Evolutionary conservation across 2,888 invertebrate species (phyloP), one percentile per base, ranked within the genome.

Genomic region (Agrotis puta): DNA sequence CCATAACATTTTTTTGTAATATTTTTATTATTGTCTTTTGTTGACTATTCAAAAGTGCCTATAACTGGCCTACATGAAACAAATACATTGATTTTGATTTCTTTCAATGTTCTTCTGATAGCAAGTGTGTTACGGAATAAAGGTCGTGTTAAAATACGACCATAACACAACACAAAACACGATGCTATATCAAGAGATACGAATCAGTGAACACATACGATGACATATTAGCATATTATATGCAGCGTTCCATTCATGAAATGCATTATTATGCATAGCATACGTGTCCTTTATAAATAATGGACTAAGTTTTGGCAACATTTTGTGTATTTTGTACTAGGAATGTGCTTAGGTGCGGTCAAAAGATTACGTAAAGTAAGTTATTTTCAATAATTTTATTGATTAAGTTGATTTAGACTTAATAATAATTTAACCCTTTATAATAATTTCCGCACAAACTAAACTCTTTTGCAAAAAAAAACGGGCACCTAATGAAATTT

Each of bases 221-320:
- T 82, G 73, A 69, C 56, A 50, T 58, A 71, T 81, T 81, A 77
- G 66, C 66, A 78, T 78, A 66, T 58, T 64, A 51, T 64, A 53
- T 69, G 65, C 65, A 64, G 47, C 66, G 43, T 53, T 58, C 50
- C 65, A 82, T 69, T 69, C 64, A 73, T 20, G 43, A 69, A 56
- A 69, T 69, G 63, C 73, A 72, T 82, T 78, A 66, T 69, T 73
- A 73, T 77, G 82, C 79, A 79, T 77, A 64, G 50, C 66, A 63
- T 64, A 69, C 48, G 62, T 57, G 50, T 61, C 24, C 48, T 50
- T 66, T 43, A 59, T 69, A 69, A 68, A 68, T 74, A 79, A 69
- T 67, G 56, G 54, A 6, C 22, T 58, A 43, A 54, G 48, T 73
- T 78, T 70, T 79, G 79, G 67, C 66, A 73, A 74, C 51, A 57